phyloP scores from a whole-genome alignment of 2,888 invertebrate genomes.

The Abrostola triplasia region DNA sequence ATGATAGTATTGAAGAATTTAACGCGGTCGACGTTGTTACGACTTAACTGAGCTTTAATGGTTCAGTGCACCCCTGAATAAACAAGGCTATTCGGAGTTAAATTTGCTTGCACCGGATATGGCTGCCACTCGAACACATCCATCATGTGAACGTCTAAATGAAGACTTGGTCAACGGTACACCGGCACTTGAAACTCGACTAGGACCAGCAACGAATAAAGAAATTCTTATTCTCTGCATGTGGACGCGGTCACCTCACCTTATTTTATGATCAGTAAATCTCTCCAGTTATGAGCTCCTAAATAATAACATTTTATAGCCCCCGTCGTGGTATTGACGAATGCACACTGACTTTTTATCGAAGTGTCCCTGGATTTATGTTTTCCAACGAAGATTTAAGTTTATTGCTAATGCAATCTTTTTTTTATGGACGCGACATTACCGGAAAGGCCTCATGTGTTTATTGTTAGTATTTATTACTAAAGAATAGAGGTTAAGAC shows the following conservation, averaged over 20 bases:
- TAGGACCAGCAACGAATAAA: slow-evolving; percentile 67
- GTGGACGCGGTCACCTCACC: slow-evolving; percentile 74
- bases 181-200: slow-evolving; percentile 67
- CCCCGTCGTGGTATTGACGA: slow-evolving; percentile 79
- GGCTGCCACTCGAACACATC: slow-evolving; percentile 84
- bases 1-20: slow-evolving; percentile 86
- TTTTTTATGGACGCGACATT: slow-evolving; percentile 49
- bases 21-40: slow-evolving; percentile 83
- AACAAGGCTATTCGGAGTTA: slow-evolving; percentile 85
- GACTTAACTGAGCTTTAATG: slow-evolving; percentile 81
- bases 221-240: slow-evolving; percentile 60
- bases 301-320: slow-evolving; percentile 86
- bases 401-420: slow-evolving; percentile 81
- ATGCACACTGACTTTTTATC: slow-evolving; percentile 79
- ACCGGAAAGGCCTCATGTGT: slow-evolving; percentile 34
- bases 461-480: slow-evolving; percentile 27
- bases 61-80: slow-evolving; percentile 87
- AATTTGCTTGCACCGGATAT: slow-evolving; percentile 87
- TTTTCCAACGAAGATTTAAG: slow-evolving; percentile 64
- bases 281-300: slow-evolving; percentile 83
- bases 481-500: slow-evolving; percentile 7
- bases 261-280: slow-evolving; percentile 84
- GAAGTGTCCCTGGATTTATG: slow-evolving; percentile 79
- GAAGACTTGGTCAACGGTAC: slow-evolving; percentile 72
- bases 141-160: slow-evolving; percentile 75